Base-by-base conservation (phyloP, 2,113 vertebrate genomes). In the Phalacrocorax aristotelis region DNA sequence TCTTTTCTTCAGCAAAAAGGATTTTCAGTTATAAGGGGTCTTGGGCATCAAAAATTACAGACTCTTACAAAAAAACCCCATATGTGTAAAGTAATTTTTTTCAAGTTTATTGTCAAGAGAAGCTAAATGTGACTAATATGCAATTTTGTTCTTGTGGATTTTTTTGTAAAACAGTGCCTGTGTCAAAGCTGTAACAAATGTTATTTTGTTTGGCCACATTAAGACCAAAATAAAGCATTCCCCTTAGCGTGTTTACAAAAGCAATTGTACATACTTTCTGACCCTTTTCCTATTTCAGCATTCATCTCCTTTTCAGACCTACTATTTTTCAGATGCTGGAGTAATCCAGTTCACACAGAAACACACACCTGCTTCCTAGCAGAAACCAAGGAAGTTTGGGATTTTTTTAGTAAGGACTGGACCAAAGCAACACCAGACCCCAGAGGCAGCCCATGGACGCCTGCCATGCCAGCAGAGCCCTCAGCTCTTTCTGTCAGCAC, bases 391-490 rank as follows among this genome's bases (percentile, higher is more conserved):
- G 7, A 32, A 82, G 11, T 17, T 6, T 16, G 18, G 12, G 61
- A 5, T 20, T 7, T 36, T 74, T 49, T 20, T 5, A 65, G 20
- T 49, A 38, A 54, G 48, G 54, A 18, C 19, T 64, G 52, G 38
- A 68, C 71, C 62, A 57, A 58, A 52, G 77, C 36, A 89, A 5
- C 48, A 54, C 22, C 40, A n/a, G 62, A 23, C 58, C 61, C 0
- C 7, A 65, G 66, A 52, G 52, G 61, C 61, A 83, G 86, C 62
- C 30, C 40, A 26, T 65, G 93, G 96, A 57, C 40, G 58, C n/a
- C 71, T 26, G 93, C 89, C 93, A 72, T 30, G 38, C 29, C 64
- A 51, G 93, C 93, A 91, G 68, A 87, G 92, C 69, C 71, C 76
- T 72, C 68, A 23, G 88, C 70, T 64, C 79, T 10, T 38, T 60